Evolutionary conservation across 2,888 invertebrate species (phyloP).

Genomic region (Caenorhabditis sinica): DNA sequence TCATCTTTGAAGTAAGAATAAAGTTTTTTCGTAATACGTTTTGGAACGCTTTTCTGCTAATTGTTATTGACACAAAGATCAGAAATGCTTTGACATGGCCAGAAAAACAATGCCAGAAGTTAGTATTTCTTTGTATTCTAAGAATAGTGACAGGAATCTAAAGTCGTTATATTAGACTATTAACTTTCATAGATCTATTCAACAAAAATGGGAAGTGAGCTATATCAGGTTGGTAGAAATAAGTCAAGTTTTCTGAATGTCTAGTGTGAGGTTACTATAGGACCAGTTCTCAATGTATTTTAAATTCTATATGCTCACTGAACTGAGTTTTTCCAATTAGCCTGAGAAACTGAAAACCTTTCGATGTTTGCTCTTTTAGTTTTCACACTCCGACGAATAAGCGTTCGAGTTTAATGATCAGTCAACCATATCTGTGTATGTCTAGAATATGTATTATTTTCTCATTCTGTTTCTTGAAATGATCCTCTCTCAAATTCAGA

Average conservation of each 20-base stretch:
- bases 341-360: not conserved
- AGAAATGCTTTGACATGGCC: not conserved
- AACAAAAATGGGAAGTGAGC: no score
- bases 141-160: no score
- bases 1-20: slow-evolving; percentile 14
- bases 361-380: slow-evolving; percentile 3
- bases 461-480: not conserved
- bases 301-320: not conserved
- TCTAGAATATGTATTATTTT: slow-evolving; percentile 8
- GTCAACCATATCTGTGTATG: slow-evolving; percentile 2
- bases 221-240: no score
- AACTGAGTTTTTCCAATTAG: not conserved
- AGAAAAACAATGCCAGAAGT: no score
- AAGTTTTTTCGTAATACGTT: not conserved
- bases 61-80: not conserved
- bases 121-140: no score
- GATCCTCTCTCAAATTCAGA: slow-evolving; percentile 42
- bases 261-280: no score
- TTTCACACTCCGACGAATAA: not conserved
- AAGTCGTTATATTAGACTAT: no score
- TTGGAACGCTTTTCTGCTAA: not conserved
- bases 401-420: slow-evolving; percentile 16
- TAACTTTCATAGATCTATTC: no score
- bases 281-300: no score
- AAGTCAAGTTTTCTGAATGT: no score